phyloP scores from a whole-genome alignment of 2,113 vertebrate genomes.

The Callionymus lyra region DNA sequence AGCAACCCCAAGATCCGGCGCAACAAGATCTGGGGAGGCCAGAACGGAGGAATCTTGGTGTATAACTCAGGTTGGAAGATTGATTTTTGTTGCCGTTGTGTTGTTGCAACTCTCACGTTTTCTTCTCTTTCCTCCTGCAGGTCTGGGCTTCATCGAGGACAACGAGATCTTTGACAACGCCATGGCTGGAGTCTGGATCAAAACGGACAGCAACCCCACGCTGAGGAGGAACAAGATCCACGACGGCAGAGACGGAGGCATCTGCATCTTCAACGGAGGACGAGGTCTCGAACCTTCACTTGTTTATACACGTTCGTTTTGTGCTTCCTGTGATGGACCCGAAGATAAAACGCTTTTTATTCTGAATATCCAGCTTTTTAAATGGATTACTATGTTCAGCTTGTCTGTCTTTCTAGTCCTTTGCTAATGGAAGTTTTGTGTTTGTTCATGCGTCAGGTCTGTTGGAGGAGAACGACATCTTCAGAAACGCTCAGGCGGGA shows the following conservation, averaged over 20 bases:
- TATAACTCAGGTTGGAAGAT: constrained; percentile 85
- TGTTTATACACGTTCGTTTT: not conserved
- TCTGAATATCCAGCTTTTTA: too few relatives aligned
- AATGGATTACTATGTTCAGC: too few relatives aligned
- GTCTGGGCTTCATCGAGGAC: constrained; percentile 97
- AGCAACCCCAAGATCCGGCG: constrained; percentile 98
- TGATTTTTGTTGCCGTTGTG: too few relatives aligned
- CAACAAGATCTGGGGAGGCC: constrained; percentile 99
- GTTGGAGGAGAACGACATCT: constrained; percentile 98
- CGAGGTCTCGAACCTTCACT: constrained; percentile 63
- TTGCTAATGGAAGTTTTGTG: too few relatives aligned
- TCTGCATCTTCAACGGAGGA: constrained; percentile 99
- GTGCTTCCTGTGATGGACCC: too few relatives aligned
- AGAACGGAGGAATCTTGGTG: constrained; percentile 97
- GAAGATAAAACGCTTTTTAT: too few relatives aligned
- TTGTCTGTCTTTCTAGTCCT: too few relatives aligned
- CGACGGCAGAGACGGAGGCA: constrained; percentile 94
- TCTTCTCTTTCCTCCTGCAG: constrained; percentile 43
- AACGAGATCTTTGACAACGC: constrained; percentile 99
- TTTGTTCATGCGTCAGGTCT: constrained; percentile 65
- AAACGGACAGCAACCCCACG: constrained; percentile 98
- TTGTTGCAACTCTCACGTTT: not conserved
- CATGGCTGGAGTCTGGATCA: constrained; percentile 99
- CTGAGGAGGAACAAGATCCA: constrained; percentile 98
- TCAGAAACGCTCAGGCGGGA: constrained; percentile 96